phyloP scores from a whole-genome alignment of 64 coral and sea anemone genomes.

The Actinia tenebrosa region DNA sequence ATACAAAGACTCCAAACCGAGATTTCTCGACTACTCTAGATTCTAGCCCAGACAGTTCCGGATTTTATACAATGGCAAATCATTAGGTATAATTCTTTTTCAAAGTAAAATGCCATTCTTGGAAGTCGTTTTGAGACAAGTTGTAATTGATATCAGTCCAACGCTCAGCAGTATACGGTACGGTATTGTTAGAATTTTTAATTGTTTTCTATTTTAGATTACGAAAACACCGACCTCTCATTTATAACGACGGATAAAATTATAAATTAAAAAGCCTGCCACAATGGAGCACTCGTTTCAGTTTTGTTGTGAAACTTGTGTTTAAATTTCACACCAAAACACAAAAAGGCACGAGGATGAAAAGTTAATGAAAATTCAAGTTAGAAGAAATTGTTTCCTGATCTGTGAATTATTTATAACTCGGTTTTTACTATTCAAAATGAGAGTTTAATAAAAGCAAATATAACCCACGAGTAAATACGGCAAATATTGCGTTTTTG shows the following conservation, averaged over 20 bases:
- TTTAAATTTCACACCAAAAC: not conserved
- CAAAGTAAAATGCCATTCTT: not conserved
- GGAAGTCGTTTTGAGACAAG: conserved; percentile 26
- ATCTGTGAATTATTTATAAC: not conserved
- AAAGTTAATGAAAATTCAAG: not conserved
- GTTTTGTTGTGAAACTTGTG: conserved; percentile 2
- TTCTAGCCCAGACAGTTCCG: not conserved
- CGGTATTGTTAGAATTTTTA: conserved; percentile 46
- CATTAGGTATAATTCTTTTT: conserved; percentile 37
- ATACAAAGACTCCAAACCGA: not conserved
- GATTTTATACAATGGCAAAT: not conserved
- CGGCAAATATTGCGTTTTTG: not conserved
- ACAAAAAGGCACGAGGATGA: not conserved
- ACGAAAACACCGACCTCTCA: not conserved
- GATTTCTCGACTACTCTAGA: not conserved
- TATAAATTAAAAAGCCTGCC: not conserved
- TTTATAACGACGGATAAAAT: not conserved
- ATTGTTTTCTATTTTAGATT: conserved; percentile 13
- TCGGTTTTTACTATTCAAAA: not conserved
- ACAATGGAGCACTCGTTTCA: not conserved
- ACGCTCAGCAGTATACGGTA: conserved; percentile 30
- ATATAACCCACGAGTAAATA: not conserved
- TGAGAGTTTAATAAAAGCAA: not conserved
- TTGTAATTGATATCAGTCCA: conserved; percentile 55
- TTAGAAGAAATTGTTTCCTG: not conserved